Conservation (phyloP, 2,888 invertebrate species). For the Chalcosyrphus nemorum region DNA sequence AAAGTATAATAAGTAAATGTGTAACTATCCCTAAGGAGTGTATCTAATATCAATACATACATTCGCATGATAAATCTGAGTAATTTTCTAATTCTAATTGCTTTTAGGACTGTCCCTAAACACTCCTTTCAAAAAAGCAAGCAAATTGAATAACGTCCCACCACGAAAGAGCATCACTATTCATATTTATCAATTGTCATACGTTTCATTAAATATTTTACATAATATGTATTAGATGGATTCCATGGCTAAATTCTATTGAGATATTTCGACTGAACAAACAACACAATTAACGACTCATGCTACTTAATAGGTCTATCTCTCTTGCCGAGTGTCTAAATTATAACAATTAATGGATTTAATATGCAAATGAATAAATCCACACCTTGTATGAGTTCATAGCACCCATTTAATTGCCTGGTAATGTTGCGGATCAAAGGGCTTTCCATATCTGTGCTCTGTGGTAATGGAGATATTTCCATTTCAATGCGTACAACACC, state of each 20-base stretch:
- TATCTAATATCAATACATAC: background rate
- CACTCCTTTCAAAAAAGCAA: background rate
- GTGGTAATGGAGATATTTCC: slow-evolving; percentile 38
- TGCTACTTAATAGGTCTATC: background rate
- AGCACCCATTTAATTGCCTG: slow-evolving; percentile 40
- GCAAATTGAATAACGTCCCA: background rate
- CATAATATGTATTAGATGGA: background rate
- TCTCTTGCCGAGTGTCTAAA: slow-evolving; percentile 8
- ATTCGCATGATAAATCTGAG: background rate
- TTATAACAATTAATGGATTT: slow-evolving; percentile 32
- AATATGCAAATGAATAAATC: slow-evolving; percentile 46
- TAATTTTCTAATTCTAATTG: background rate
- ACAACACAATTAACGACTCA: background rate
- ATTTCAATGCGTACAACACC: slow-evolving; percentile 32
- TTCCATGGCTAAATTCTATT: background rate
- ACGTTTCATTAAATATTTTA: background rate
- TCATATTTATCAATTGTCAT: background rate
- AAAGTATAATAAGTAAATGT: too few species aligned
- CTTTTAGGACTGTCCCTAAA: background rate
- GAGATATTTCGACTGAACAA: background rate
- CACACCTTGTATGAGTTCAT: slow-evolving; percentile 34
- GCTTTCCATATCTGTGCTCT: background rate
- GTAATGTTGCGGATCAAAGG: slow-evolving; percentile 30
- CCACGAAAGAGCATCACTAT: background rate
- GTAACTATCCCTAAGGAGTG: background rate